phyloP scores from a whole-genome alignment of 2,113 vertebrate genomes.

The Tangachromis dhanisi region DNA sequence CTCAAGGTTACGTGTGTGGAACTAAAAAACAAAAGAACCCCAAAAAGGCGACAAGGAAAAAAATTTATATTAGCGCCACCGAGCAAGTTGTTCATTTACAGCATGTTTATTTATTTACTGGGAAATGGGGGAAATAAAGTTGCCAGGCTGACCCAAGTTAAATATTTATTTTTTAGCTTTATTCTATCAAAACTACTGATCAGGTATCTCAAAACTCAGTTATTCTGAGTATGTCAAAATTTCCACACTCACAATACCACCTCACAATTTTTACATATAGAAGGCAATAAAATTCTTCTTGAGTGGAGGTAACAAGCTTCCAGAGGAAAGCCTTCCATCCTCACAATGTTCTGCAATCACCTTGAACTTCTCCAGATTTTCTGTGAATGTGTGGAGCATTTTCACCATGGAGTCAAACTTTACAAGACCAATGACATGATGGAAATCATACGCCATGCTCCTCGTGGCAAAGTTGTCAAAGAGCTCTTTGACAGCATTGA shows the following conservation, averaged over 20 bases:
- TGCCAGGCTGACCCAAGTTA: not conserved
- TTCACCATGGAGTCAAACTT: slow-evolving; percentile 47
- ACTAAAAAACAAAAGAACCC: not conserved
- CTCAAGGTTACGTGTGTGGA: slow-evolving; percentile 2
- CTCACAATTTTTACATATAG: not conserved
- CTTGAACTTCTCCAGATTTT: slow-evolving; percentile 65
- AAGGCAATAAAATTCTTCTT: not conserved
- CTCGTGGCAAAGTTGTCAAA: slow-evolving; percentile 58
- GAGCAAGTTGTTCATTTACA: not conserved
- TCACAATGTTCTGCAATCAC: slow-evolving; percentile 2
- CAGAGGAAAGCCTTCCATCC: not conserved
- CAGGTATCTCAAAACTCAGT: not conserved
- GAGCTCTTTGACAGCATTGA: slow-evolving; percentile 54
- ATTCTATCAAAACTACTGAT: not conserved
- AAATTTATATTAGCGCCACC: fast-evolving
- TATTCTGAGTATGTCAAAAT: not conserved
- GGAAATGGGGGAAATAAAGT: fast-evolving
- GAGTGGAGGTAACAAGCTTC: fast-evolving
- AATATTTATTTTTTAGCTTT: not conserved
- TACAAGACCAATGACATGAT: slow-evolving; percentile 54
- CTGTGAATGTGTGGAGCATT: slow-evolving; percentile 53
- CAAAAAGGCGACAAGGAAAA: not conserved
- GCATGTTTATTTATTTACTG: not conserved
- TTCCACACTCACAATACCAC: fast-evolving
- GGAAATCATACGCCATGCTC: slow-evolving; percentile 63